A percentile compares a stretch with the other conserved stretches of the same genome.
phyloP scores from a whole-genome alignment of 2,888 invertebrate species.

The Bedellia somnulentella region DNA sequence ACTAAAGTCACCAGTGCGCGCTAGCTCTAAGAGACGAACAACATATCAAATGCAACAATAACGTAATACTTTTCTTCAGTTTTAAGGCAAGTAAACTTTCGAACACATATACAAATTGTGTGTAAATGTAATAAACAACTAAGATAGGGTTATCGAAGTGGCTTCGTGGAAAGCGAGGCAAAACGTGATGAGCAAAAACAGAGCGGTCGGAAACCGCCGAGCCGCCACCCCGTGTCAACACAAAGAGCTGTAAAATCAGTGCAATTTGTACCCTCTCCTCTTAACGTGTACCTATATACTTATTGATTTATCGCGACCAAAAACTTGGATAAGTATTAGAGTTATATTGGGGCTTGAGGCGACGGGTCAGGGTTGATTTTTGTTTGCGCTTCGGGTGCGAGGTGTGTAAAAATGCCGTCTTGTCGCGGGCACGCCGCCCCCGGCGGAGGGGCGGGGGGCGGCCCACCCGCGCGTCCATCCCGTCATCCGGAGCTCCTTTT shows the following conservation, averaged over 20 bases:
- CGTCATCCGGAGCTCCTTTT: conserved; percentile 52
- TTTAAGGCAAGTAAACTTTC: no score
- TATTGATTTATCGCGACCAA: conserved; percentile 58
- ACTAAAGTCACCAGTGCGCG: no score
- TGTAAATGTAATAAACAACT: no score
- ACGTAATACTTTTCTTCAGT: no score
- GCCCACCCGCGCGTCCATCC: conserved; percentile 42
- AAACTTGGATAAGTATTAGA: no score
- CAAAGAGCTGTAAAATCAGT: conserved; percentile 46
- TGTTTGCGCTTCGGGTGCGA: conserved; percentile 18
- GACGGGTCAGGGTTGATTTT: neutral
- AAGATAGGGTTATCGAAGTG: no score
- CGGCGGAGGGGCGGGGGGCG: conserved; percentile 28
- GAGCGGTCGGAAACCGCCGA: conserved; percentile 30
- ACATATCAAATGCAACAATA: no score
- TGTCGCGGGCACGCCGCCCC: conserved; percentile 46
- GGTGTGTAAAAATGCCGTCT: conserved; percentile 52
- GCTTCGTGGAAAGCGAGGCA: no score
- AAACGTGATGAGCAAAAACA: no score
- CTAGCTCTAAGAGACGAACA: no score
- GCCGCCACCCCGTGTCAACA: conserved; percentile 27
- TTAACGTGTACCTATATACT: conserved; percentile 37
- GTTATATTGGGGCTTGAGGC: neutral
- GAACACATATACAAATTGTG: no score
- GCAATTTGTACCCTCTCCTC: conserved; percentile 51